Conservation (phyloP, 1,140 invertebrate genomes). For the Hylyphantes graminicola region DNA sequence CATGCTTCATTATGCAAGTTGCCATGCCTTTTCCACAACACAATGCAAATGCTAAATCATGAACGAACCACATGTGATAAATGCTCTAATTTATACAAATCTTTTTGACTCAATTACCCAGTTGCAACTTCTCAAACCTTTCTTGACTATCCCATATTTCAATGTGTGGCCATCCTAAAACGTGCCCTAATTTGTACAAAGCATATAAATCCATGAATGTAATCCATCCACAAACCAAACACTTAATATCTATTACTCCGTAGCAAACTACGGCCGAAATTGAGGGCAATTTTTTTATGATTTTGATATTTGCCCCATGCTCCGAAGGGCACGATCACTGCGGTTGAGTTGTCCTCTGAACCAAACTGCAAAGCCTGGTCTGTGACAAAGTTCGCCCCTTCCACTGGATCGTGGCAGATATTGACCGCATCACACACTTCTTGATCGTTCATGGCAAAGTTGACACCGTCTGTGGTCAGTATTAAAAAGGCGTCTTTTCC, state of each 20-base stretch:
- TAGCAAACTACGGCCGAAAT: conserved; percentile 62
- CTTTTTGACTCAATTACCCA: no score
- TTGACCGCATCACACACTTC: conserved; percentile 71
- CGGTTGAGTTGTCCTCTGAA: conserved; percentile 73
- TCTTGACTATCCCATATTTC: no score
- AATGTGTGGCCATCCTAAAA: no score
- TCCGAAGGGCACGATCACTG: conserved; percentile 72
- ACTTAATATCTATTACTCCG: conserved; percentile 59
- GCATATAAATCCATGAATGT: neutral
- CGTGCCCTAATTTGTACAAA: no score
- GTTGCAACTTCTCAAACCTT: no score
- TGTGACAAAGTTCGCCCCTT: conserved; percentile 70
- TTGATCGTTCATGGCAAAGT: conserved; percentile 71
- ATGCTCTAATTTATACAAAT: no score
- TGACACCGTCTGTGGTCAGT: conserved; percentile 72
- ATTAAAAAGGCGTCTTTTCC: conserved; percentile 72
- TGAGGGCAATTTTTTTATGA: conserved; percentile 55
- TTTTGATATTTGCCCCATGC: conserved; percentile 72
- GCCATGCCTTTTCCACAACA: no score
- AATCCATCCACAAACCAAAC: neutral
- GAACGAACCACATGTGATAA: no score
- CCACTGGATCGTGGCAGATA: conserved; percentile 68
- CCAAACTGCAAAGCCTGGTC: conserved; percentile 72
- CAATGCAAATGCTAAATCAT: no score
- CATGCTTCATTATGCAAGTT: no score